Conservation (phyloP, 2,797 vertebrate genomes). For the Tympanoctomys barrerae region DNA sequence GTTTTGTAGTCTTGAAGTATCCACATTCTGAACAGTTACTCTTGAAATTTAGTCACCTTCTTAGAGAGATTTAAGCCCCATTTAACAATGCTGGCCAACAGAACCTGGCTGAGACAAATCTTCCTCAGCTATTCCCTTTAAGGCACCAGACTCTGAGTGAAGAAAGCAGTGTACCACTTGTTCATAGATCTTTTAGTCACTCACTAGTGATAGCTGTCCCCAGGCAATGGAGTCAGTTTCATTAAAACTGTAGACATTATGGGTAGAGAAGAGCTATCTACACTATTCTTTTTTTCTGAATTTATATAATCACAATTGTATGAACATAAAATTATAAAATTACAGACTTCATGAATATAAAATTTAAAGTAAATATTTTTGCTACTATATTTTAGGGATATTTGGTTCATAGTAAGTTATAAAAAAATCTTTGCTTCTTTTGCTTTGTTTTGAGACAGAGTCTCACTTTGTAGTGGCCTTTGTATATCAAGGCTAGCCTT, state of each 20-base stretch:
- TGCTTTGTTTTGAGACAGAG: not conserved
- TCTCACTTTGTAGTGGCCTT: not conserved
- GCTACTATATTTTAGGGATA: not conserved
- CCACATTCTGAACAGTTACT: not conserved
- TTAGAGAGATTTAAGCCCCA: not conserved
- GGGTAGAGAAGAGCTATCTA: not conserved
- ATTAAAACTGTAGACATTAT: not conserved
- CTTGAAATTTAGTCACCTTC: not conserved
- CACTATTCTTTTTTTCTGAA: not conserved
- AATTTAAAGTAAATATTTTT: not conserved
- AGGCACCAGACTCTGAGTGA: not conserved
- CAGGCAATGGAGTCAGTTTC: not conserved
- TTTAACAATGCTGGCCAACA: not conserved
- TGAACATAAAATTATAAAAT: not conserved
- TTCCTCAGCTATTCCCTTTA: not conserved
- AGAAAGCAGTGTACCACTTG: not conserved
- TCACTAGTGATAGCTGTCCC: not conserved
- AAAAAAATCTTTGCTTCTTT: not conserved
- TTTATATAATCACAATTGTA: not conserved
- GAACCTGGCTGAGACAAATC: not conserved
- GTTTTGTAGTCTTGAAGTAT: not conserved
- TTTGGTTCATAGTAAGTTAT: not conserved
- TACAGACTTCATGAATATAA: not conserved
- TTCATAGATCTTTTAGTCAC: not conserved
- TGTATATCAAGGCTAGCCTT: not conserved